Percentiles rank a stretch among this genome's conserved stretches.
Conservation (phyloP, 2,113 vertebrate species). For the Microcebus murinus region DNA sequence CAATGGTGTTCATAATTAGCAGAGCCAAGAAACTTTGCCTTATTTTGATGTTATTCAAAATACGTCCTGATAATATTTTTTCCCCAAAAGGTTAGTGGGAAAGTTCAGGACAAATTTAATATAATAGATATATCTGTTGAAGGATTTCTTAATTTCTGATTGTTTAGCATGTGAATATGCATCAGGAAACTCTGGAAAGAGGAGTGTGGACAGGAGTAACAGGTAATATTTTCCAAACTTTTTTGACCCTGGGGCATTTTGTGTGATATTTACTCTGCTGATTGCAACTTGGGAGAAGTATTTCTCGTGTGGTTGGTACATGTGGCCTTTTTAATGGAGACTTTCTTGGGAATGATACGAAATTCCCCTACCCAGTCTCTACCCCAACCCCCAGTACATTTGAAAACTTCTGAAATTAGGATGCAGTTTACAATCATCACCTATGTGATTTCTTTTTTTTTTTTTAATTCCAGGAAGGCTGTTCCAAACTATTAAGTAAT, state of each 20-base stretch:
- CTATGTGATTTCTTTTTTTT: neutral
- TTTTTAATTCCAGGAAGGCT: constrained; percentile 5
- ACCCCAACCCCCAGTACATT: neutral
- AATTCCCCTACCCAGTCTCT: fast-evolving
- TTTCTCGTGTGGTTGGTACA: neutral
- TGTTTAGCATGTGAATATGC: neutral
- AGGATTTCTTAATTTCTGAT: neutral
- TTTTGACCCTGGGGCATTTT: neutral
- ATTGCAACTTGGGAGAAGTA: neutral
- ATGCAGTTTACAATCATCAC: neutral
- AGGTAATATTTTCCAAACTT: neutral
- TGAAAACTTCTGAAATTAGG: neutral
- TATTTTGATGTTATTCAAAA: neutral
- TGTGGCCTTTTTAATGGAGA: neutral
- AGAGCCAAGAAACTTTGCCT: neutral
- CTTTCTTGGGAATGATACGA: neutral
- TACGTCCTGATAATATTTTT: neutral
- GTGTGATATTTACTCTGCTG: neutral
- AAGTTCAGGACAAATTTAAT: neutral
- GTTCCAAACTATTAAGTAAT: constrained; percentile 31
- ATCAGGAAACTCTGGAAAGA: neutral
- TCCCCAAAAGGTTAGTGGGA: neutral
- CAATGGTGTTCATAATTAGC: neutral
- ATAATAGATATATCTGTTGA: neutral
- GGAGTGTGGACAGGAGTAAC: neutral